Evolutionary conservation across 2,113 vertebrate species (phyloP).

Genomic region (Ploceus nigricollis): DNA sequence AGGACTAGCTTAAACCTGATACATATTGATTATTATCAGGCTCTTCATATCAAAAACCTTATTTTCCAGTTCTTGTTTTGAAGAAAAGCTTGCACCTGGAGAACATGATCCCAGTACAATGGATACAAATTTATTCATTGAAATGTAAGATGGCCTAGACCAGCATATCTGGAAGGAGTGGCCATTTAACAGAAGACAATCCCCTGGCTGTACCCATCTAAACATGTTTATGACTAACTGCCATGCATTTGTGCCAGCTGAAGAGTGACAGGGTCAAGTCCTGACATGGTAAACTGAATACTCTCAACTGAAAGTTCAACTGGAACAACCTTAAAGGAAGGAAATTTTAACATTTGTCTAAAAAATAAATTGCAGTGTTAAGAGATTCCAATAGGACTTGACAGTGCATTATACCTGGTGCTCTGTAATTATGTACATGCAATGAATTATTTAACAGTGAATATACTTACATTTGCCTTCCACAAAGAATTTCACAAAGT

Average conservation of each 20-base stretch:
- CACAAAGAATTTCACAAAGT: rapidly evolving
- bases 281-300: not conserved
- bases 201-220: not conserved
- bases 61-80: not conserved
- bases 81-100: not conserved
- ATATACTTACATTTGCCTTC: rapidly evolving
- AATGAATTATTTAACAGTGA: not conserved
- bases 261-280: not conserved
- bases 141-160: not conserved
- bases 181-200: not conserved
- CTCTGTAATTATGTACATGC: not conserved
- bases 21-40: not conserved
- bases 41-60: not conserved
- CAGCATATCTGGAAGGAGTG: not conserved
- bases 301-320: not conserved
- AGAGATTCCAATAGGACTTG: not conserved
- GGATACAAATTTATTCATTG: not conserved
- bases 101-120: not conserved
- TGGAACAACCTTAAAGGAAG: not conserved
- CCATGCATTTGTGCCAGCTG: not conserved
- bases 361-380: not conserved
- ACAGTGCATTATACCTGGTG: not conserved
- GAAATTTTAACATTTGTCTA: not conserved
- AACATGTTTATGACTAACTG: not conserved
- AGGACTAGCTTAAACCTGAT: not conserved